Conservation (phyloP, 2,797 vertebrate species). For the Notolabrus celidotus region DNA sequence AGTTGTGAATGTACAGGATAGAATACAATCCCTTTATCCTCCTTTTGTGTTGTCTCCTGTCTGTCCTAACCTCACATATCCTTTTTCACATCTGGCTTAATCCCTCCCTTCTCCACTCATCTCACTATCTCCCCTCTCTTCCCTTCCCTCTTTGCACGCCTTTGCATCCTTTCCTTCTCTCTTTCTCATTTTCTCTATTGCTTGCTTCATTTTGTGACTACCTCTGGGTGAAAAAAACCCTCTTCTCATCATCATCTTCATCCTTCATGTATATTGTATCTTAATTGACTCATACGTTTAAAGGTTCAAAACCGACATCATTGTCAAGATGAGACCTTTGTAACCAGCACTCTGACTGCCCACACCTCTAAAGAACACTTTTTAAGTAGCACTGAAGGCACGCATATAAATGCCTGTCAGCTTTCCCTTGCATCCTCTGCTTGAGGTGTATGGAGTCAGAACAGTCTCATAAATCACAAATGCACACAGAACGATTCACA, state of each 20-base stretch:
- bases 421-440: slow-evolving; percentile 36
- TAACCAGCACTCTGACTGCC: slow-evolving; percentile 38
- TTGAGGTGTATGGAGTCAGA: no score
- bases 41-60: neutral
- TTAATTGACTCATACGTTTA: slow-evolving; percentile 18
- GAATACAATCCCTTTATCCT: neutral
- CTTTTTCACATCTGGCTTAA: slow-evolving; percentile 3
- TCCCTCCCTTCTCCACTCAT: neutral
- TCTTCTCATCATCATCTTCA: neutral
- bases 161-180: neutral
- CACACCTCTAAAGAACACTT: no score
- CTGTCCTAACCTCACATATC: neutral
- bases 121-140: neutral
- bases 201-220: neutral
- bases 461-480: no score
- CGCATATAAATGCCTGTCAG: slow-evolving; percentile 40
- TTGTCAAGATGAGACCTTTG: slow-evolving; percentile 48
- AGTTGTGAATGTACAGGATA: neutral
- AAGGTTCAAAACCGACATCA: slow-evolving; percentile 45
- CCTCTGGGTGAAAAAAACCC: slow-evolving; percentile 24
- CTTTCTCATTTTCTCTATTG: neutral
- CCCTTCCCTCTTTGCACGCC: neutral
- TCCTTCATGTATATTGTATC: slow-evolving; percentile 30
- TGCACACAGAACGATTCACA: slow-evolving; percentile 42
- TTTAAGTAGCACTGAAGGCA: slow-evolving; percentile 20